phyloP scores from a whole-genome alignment of 2,888 invertebrate species.

The Carterocephalus palaemon region DNA sequence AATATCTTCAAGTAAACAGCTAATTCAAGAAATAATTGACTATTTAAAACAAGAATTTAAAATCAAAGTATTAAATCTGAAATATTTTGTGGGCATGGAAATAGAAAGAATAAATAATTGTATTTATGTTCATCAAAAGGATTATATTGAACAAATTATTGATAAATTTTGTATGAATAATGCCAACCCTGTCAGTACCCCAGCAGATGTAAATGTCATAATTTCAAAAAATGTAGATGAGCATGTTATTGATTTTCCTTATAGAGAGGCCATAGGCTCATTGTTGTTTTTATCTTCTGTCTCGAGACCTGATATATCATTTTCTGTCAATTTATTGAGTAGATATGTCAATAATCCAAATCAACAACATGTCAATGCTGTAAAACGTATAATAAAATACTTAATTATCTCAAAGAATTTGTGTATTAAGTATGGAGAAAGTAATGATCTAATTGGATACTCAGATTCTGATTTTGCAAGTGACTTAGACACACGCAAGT shows the following conservation, averaged over 20 bases:
- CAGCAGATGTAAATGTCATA: conserved; percentile 26
- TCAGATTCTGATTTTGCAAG: conserved; percentile 37
- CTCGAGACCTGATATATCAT: conserved; percentile 31
- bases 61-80: no score
- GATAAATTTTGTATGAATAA: conserved; percentile 33
- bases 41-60: conserved; percentile 32
- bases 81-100: conserved; percentile 36
- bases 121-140: conserved; percentile 31
- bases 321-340: conserved; percentile 30
- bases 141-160: conserved; percentile 31
- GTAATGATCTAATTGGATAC: conserved; percentile 30
- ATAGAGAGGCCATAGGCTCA: conserved; percentile 31
- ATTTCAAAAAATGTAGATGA: conserved; percentile 25
- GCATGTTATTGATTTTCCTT: conserved; percentile 26
- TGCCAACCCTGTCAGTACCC: conserved; percentile 27
- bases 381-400: conserved; percentile 34
- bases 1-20: conserved; percentile 24
- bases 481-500: conserved; percentile 35
- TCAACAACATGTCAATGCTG: conserved; percentile 30
- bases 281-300: conserved; percentile 32
- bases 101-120: conserved; percentile 26
- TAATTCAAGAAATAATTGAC: conserved; percentile 26
- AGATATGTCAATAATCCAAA: no score
- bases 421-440: conserved; percentile 31
- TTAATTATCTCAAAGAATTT: conserved; percentile 33